Conservation (phyloP, 2,113 vertebrate genomes). For the Tautogolabrus adspersus region DNA sequence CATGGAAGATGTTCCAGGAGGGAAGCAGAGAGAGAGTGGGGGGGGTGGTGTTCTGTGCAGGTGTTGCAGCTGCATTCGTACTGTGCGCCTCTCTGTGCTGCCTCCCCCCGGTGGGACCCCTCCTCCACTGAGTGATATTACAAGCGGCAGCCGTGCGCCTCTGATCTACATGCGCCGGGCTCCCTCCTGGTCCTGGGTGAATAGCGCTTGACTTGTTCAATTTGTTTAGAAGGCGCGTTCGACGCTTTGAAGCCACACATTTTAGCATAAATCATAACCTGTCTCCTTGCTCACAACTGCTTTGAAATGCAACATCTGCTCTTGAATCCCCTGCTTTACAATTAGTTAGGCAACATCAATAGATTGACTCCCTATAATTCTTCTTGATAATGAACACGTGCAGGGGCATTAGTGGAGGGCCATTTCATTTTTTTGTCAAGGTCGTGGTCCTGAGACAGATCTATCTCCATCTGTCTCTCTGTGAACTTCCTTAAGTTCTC, state of each 20-base stretch:
- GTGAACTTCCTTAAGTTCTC: slow-evolving; percentile 59
- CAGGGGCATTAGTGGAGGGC: slow-evolving; percentile 45
- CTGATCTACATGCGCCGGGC: slow-evolving; percentile 83
- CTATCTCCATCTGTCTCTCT: slow-evolving; percentile 26
- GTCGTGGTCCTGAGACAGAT: slow-evolving; percentile 57
- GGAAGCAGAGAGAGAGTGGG: slow-evolving; percentile 12
- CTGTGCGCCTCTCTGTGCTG: slow-evolving; percentile 75
- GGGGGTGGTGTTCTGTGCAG: slow-evolving; percentile 71
- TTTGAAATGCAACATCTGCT: slow-evolving; percentile 90
- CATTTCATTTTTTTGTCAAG: slow-evolving; percentile 55
- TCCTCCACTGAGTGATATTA: slow-evolving; percentile 85
- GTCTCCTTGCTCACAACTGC: slow-evolving; percentile 83
- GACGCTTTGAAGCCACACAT: slow-evolving; percentile 86
- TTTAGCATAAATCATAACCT: slow-evolving; percentile 90
- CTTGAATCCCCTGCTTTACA: slow-evolving; percentile 85
- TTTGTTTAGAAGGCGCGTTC: slow-evolving; percentile 87
- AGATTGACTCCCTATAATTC: slow-evolving; percentile 84
- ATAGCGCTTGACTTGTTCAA: slow-evolving; percentile 90
- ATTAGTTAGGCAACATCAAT: slow-evolving; percentile 87
- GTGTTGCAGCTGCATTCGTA: slow-evolving; percentile 83
- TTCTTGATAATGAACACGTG: slow-evolving; percentile 81
- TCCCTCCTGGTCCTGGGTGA: slow-evolving; percentile 85
- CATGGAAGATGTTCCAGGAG: slow-evolving; percentile 67
- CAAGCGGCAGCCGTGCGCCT: slow-evolving; percentile 84
- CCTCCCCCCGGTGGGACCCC: slow-evolving; percentile 79